Percentiles rank a stretch among this genome's conserved stretches.
Conservation (phyloP, 2,888 invertebrate genomes). For the Cataglyphis livida region DNA sequence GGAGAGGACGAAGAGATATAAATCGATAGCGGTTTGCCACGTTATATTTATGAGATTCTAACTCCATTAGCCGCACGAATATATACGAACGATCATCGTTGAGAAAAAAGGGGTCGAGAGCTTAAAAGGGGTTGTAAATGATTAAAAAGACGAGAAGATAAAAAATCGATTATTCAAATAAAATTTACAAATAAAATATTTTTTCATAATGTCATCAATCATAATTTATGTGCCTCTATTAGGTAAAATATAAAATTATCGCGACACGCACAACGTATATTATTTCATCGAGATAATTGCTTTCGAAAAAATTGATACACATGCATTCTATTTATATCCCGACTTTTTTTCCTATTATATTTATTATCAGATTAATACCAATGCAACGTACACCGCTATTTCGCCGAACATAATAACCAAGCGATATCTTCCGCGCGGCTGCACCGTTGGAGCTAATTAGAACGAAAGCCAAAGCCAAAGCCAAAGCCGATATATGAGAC, state of each 20-base stretch:
- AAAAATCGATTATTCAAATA: neutral
- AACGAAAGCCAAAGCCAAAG: slow-evolving; percentile 52
- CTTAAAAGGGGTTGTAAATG: neutral
- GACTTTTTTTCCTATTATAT: neutral
- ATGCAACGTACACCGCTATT: neutral
- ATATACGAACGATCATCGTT: neutral
- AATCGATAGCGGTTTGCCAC: slow-evolving; percentile 21
- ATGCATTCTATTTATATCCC: neutral
- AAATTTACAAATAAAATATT: neutral
- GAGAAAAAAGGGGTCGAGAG: neutral
- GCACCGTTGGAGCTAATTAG: slow-evolving; percentile 57
- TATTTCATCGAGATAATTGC: neutral
- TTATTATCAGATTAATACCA: neutral
- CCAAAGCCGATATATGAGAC: slow-evolving; percentile 55
- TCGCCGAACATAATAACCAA: slow-evolving; percentile 7
- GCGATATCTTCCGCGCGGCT: slow-evolving; percentile 47
- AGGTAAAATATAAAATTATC: neutral
- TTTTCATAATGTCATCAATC: neutral
- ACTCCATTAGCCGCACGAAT: slow-evolving; percentile 26
- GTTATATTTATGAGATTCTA: slow-evolving; percentile 8
- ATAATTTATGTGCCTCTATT: neutral
- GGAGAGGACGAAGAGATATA: slow-evolving; percentile 12
- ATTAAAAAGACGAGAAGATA: neutral
- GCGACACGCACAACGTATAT: neutral
- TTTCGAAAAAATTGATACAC: neutral